Conservation (phyloP, 2,113 vertebrate species). For the Lathamus discolor region DNA sequence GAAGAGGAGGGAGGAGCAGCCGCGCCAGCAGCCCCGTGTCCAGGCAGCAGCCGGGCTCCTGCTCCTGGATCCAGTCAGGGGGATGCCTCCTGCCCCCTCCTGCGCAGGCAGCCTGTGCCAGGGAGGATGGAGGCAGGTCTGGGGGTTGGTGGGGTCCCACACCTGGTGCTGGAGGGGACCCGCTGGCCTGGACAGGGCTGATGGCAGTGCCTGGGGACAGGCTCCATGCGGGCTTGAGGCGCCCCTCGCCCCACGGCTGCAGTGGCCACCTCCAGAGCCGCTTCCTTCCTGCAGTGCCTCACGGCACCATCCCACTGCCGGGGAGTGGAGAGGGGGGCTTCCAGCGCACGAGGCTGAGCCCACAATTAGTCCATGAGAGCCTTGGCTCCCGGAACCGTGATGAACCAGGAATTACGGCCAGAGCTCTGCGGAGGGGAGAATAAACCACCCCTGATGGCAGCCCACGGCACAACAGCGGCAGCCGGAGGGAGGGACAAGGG, state of each 20-base stretch:
- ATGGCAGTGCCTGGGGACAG: not conserved
- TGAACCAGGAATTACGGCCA: not conserved
- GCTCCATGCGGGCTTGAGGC: not conserved
- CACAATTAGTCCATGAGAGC: not conserved
- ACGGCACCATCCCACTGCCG: accelerated
- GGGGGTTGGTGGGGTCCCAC: not conserved
- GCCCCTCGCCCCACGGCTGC: not conserved
- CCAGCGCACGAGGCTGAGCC: not conserved
- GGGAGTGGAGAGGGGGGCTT: not conserved
- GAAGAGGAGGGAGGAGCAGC: not conserved
- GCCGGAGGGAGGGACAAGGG: not conserved
- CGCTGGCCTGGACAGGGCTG: accelerated
- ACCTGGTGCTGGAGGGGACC: not conserved
- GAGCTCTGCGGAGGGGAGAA: not conserved
- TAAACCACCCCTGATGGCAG: not conserved
- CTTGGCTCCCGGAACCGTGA: not conserved
- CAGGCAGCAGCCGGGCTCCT: not conserved
- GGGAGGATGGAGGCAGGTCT: not conserved
- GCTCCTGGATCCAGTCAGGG: too few species aligned
- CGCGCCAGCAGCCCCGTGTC: not conserved
- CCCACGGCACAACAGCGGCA: not conserved
- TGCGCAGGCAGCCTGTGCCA: not conserved
- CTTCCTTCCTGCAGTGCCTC: not conserved
- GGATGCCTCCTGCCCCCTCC: not conserved
- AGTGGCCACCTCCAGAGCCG: accelerated